Evolutionary conservation across 2,113 vertebrate genomes (phyloP).

Genomic region (Apaloderma vittatum): DNA sequence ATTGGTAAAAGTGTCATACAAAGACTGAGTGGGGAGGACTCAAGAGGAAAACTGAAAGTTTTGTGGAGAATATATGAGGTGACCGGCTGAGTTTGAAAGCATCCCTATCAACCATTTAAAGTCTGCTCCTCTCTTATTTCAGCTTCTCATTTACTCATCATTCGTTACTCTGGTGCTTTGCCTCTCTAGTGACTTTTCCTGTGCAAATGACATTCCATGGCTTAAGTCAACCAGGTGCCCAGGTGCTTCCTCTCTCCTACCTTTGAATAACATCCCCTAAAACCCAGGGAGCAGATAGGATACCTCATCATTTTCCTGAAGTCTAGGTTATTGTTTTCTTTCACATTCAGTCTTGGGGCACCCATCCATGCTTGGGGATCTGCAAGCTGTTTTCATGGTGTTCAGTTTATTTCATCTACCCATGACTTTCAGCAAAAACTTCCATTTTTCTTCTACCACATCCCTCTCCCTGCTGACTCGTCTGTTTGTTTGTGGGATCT

Average conservation of each 20-base stretch:
- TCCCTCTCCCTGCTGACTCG: constrained; percentile 2
- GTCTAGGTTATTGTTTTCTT: constrained; percentile 23
- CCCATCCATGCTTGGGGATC: background rate
- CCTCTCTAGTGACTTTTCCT: constrained; percentile 33
- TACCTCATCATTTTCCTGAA: constrained; percentile 36
- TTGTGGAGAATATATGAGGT: constrained; percentile 63
- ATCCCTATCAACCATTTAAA: constrained; percentile 60
- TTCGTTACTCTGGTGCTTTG: constrained; percentile 34
- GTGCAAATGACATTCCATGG: constrained; percentile 49
- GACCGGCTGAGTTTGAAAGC: constrained; percentile 25
- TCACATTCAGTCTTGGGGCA: constrained; percentile 36
- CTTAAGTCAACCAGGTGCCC: constrained; percentile 45
- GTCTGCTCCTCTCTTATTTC: constrained; percentile 53
- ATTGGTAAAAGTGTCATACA: constrained; percentile 59
- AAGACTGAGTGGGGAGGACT: constrained; percentile 38
- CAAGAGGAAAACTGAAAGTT: constrained; percentile 49
- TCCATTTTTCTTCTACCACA: constrained; percentile 28
- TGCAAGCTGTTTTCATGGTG: constrained; percentile 28
- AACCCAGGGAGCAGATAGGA: constrained; percentile 29
- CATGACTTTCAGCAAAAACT: constrained; percentile 31
- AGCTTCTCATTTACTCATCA: background rate
- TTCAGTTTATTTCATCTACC: constrained; percentile 56
- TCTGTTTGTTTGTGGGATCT: constrained; percentile 13
- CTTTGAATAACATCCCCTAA: constrained; percentile 26
- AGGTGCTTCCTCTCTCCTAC: constrained; percentile 45